phyloP scores from a whole-genome alignment of 2,113 vertebrate genomes.

The Ictalurus punctatus region DNA sequence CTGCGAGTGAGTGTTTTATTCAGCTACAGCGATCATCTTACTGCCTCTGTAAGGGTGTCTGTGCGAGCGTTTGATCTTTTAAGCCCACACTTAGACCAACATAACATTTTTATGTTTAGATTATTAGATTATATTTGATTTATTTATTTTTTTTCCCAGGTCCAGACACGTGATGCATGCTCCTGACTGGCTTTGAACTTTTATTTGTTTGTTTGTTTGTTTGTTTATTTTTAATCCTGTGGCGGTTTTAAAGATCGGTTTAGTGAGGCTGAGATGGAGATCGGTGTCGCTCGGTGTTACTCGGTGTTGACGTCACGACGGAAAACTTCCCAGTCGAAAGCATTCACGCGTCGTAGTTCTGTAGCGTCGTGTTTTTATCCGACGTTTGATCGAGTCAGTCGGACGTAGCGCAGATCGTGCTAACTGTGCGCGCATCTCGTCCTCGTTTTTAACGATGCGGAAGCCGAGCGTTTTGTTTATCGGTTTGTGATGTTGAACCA shows the following conservation, averaged over 20 bases:
- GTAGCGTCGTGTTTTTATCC: too few species aligned
- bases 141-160: neutral
- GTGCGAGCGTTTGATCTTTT: neutral
- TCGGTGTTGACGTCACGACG: neutral
- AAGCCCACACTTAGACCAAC: neutral
- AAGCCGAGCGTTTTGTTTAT: neutral
- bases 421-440: neutral
- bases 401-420: neutral
- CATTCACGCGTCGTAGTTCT: neutral
- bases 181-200: conserved; percentile 45
- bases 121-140: too few species aligned
- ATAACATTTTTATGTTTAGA: too few species aligned
- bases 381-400: neutral
- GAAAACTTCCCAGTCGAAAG: neutral
- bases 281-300: neutral
- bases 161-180: neutral
- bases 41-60: neutral
- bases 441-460: neutral
- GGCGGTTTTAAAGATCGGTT: neutral
- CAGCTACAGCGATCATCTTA: neutral
- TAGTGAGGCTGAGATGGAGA: neutral
- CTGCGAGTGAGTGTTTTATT: neutral
- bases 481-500: neutral
- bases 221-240: too few species aligned
- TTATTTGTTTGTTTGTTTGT: neutral